phyloP scores from a whole-genome alignment of 2,888 invertebrate species.

The Myopa testacea region DNA sequence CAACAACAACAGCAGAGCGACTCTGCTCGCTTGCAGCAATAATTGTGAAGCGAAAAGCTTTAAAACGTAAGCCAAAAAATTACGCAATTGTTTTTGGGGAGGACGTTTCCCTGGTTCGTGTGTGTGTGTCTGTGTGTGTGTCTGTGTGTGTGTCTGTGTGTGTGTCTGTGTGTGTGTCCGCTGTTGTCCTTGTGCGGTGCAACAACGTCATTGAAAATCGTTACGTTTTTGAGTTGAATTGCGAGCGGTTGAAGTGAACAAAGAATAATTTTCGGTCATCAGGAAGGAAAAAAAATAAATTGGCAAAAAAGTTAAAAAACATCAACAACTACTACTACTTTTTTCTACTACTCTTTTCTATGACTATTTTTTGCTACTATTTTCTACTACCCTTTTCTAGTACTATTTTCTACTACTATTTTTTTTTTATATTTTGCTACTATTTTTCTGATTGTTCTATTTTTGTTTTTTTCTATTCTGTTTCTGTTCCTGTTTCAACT shows the following conservation, averaged over 20 bases:
- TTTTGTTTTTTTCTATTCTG: too few species aligned
- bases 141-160: slow-evolving; percentile 2
- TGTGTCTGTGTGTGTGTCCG: not conserved
- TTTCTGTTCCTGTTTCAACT: too few species aligned
- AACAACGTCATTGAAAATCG: slow-evolving; percentile 3
- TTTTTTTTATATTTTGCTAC: too few species aligned
- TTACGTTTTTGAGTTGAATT: not conserved
- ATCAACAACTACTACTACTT: too few species aligned
- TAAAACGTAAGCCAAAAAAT: slow-evolving; percentile 2
- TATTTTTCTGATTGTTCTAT: too few species aligned
- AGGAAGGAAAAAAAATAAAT: too few species aligned
- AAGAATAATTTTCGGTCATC: not conserved
- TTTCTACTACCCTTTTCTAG: too few species aligned
- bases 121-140: slow-evolving; percentile 10
- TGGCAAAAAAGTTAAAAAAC: too few species aligned
- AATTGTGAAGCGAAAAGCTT: not conserved
- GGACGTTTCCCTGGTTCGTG: not conserved
- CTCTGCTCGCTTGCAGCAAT: not conserved
- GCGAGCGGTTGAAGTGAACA: not conserved
- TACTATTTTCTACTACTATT: too few species aligned
- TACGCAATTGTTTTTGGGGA: not conserved
- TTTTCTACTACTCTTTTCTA: too few species aligned
- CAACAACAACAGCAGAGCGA: slow-evolving; percentile 1
- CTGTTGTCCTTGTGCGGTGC: slow-evolving; percentile 4
- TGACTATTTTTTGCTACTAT: too few species aligned